Percentiles rank a stretch among this genome's conserved stretches.
Conservation (phyloP, 2,888 invertebrate species). For the Leptopilina myrica region DNA sequence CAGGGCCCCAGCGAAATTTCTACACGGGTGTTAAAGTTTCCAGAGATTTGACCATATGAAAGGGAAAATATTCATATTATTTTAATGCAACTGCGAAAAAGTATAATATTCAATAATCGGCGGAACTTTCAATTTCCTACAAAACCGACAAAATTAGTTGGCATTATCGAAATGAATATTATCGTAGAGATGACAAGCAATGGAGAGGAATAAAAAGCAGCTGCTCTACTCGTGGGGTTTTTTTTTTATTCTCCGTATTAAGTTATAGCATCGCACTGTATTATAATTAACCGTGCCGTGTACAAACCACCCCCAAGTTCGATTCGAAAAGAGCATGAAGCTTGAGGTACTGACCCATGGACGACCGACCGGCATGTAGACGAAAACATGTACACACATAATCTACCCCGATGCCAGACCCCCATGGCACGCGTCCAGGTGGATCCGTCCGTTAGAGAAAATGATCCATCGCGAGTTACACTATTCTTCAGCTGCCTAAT, state of each 20-base stretch:
- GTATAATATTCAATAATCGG: slow-evolving; percentile 42
- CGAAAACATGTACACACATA: slow-evolving; percentile 44
- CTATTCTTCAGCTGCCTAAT: slow-evolving; percentile 69
- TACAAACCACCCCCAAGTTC: slow-evolving; percentile 58
- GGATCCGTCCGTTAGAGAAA: slow-evolving; percentile 69
- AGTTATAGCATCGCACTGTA: slow-evolving; percentile 51
- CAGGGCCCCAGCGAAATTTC: no score
- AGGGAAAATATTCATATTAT: not conserved
- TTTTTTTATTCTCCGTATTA: slow-evolving; percentile 41
- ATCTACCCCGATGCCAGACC: slow-evolving; percentile 51
- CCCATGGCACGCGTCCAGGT: slow-evolving; percentile 69
- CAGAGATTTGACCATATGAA: no score
- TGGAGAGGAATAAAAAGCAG: slow-evolving; percentile 62
- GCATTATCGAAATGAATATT: slow-evolving; percentile 66
- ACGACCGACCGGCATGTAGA: slow-evolving; percentile 41
- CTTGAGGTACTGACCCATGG: slow-evolving; percentile 47
- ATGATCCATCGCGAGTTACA: slow-evolving; percentile 52
- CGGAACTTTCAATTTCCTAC: slow-evolving; percentile 51
- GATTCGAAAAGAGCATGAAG: slow-evolving; percentile 33
- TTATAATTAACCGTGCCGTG: slow-evolving; percentile 61
- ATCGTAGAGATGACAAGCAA: slow-evolving; percentile 63
- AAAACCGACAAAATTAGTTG: slow-evolving; percentile 59
- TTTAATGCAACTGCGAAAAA: not conserved
- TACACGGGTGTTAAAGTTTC: no score
- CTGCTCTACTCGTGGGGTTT: slow-evolving; percentile 54